A percentile compares a stretch with the other conserved stretches of the same genome.
Evolutionary conservation across 1,140 invertebrate genomes (phyloP).

Genomic region (Ctenoplectra terminalis): DNA sequence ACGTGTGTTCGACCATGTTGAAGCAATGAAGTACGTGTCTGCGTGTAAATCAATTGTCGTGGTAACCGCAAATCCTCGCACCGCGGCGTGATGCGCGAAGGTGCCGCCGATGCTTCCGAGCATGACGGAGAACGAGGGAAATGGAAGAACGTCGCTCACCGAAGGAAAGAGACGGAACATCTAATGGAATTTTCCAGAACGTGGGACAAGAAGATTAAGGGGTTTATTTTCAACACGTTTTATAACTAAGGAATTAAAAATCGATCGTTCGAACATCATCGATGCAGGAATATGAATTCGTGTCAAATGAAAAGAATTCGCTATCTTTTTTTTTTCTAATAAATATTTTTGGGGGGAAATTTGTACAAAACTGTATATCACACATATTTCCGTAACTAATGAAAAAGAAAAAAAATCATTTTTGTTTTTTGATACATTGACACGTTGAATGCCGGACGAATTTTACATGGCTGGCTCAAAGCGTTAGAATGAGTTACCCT

Average conservation of each 20-base stretch:
- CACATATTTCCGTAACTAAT: no score
- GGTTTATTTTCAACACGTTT: conserved; percentile 29
- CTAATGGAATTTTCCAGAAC: conserved; percentile 62
- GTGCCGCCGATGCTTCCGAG: conserved; percentile 68
- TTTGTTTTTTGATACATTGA: no score
- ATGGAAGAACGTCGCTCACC: neutral
- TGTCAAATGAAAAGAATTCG: neutral
- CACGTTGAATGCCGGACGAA: no score
- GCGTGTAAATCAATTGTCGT: conserved; percentile 79
- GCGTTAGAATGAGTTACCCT: no score
- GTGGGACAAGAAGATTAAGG: conserved; percentile 49
- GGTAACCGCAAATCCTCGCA: conserved; percentile 76
- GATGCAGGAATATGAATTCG: neutral
- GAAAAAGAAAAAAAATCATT: no score
- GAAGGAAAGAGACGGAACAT: neutral
- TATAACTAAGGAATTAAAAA: conserved; percentile 47
- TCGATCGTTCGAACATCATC: conserved; percentile 15
- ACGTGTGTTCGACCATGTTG: conserved; percentile 17
- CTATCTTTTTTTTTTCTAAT: no score
- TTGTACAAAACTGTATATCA: no score
- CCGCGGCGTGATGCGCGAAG: conserved; percentile 72
- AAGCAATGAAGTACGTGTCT: conserved; percentile 30
- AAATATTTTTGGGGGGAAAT: no score
- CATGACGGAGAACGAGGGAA: conserved; percentile 47
- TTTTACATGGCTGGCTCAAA: no score